phyloP scores from a whole-genome alignment of 1,140 invertebrate genomes.

The Calycopis cecrops region DNA sequence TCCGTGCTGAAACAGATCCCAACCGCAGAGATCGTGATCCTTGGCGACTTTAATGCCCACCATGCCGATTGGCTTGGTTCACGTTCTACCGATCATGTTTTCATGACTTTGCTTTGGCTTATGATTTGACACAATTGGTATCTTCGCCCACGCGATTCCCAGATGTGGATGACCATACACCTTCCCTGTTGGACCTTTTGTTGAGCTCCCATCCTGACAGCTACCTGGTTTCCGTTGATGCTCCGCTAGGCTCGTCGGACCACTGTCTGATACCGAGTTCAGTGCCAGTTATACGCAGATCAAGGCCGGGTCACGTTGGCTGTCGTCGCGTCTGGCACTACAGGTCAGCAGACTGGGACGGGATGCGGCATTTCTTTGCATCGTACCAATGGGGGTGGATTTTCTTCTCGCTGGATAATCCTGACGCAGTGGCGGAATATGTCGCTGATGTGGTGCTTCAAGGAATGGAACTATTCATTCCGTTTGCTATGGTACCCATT shows the following conservation, averaged over 20 bases:
- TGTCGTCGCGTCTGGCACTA: not conserved
- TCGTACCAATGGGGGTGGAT: slow-evolving; percentile 18
- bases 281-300: not conserved
- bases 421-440: slow-evolving; percentile 3
- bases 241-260: slow-evolving; percentile 18
- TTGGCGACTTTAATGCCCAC: slow-evolving; percentile 19
- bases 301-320: not conserved
- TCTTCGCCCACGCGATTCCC: too few species aligned
- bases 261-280: slow-evolving; percentile 20
- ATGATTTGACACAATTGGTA: slow-evolving; percentile 25
- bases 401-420: slow-evolving; percentile 13
- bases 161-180: too few species aligned
- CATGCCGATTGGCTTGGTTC: slow-evolving; percentile 13
- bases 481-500: slow-evolving; percentile 5
- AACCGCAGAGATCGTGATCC: slow-evolving; percentile 15
- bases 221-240: slow-evolving; percentile 12
- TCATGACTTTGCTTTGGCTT: slow-evolving; percentile 15
- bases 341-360: slow-evolving; percentile 16
- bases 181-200: slow-evolving; percentile 22
- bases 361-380: slow-evolving; percentile 14
- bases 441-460: slow-evolving; percentile 12
- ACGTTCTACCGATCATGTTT: not conserved
- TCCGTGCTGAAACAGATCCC: slow-evolving; percentile 18
- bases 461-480: slow-evolving; percentile 21
- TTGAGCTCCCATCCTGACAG: slow-evolving; percentile 22